A percentile compares a stretch with the other conserved stretches of the same genome.
Evolutionary conservation across 2,888 invertebrate species (phyloP).

Genomic region (Diaprepes abbreviatus): DNA sequence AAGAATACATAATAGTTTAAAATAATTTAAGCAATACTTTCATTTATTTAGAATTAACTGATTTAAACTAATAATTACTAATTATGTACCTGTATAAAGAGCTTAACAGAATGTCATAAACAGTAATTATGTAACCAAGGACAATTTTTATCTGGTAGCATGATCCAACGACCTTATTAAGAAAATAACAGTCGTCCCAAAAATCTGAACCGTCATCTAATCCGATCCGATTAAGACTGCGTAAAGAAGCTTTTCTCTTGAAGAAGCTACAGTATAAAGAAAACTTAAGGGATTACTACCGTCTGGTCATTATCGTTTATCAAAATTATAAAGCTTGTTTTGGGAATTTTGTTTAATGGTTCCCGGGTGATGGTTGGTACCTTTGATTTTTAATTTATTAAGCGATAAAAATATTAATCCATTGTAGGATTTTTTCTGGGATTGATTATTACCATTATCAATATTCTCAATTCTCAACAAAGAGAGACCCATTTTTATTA

Average conservation of each 20-base stretch:
- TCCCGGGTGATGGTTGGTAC: background rate
- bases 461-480: too few relatives aligned
- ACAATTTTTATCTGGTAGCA: constrained; percentile 15
- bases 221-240: constrained; percentile 53
- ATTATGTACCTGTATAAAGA: too few relatives aligned
- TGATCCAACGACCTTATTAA: constrained; percentile 34
- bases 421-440: too few relatives aligned
- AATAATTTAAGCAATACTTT: too few relatives aligned
- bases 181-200: constrained; percentile 20
- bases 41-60: too few relatives aligned
- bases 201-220: constrained; percentile 52
- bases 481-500: too few relatives aligned
- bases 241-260: constrained; percentile 52
- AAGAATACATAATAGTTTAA: too few relatives aligned
- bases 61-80: too few relatives aligned
- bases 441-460: too few relatives aligned
- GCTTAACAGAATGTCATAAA: background rate
- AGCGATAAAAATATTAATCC: too few relatives aligned
- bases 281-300: constrained; percentile 55
- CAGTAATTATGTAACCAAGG: constrained; percentile 2
- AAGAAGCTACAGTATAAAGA: constrained; percentile 52
- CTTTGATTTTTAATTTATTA: too few relatives aligned
- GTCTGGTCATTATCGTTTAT: constrained; percentile 57
- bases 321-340: constrained; percentile 55
- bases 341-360: constrained; percentile 14